Conservation (phyloP, 2,797 vertebrate genomes). For the Geotrypetes seraphini region DNA sequence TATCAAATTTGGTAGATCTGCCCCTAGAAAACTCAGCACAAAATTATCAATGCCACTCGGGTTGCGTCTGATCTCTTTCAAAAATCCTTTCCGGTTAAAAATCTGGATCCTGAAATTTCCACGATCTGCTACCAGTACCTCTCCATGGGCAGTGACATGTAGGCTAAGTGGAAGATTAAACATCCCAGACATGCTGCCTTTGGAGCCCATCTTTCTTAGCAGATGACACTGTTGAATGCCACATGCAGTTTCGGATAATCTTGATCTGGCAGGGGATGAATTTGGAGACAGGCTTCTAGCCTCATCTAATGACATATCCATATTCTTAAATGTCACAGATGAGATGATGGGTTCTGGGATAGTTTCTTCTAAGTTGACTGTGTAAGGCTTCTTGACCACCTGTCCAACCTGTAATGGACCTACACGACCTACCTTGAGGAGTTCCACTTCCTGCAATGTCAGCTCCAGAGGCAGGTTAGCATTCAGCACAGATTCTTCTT, state of each 20-base stretch:
- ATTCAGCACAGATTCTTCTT: slow-evolving; percentile 73
- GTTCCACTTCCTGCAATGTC: slow-evolving; percentile 78
- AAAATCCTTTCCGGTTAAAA: slow-evolving; percentile 90
- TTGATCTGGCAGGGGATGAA: slow-evolving; percentile 57
- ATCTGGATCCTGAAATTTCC: slow-evolving; percentile 92
- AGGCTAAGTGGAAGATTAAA: slow-evolving; percentile 91
- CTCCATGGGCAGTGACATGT: slow-evolving; percentile 75
- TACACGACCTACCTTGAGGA: slow-evolving; percentile 68
- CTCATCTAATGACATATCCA: slow-evolving; percentile 67
- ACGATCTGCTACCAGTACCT: slow-evolving; percentile 89
- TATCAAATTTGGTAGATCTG: slow-evolving; percentile 84
- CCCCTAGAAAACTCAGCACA: slow-evolving; percentile 88
- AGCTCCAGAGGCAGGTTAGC: slow-evolving; percentile 68
- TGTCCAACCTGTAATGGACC: slow-evolving; percentile 75
- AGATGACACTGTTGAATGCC: slow-evolving; percentile 78
- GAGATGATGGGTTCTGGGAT: slow-evolving; percentile 25
- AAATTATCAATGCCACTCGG: slow-evolving; percentile 92
- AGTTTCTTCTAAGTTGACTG: slow-evolving; percentile 66
- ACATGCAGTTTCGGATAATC: slow-evolving; percentile 47
- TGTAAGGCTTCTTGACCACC: slow-evolving; percentile 70
- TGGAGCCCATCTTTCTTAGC: slow-evolving; percentile 92
- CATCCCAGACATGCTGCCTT: slow-evolving; percentile 83
- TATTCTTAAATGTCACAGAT: slow-evolving; percentile 54
- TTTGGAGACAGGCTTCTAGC: slow-evolving; percentile 27
- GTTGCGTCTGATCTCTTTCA: slow-evolving; percentile 88